These are phyloP conservation scores for Valencia hispanica DNA, from an alignment of 2,797 vertebrate genomes.

Conservation along the genomic window DNA sequence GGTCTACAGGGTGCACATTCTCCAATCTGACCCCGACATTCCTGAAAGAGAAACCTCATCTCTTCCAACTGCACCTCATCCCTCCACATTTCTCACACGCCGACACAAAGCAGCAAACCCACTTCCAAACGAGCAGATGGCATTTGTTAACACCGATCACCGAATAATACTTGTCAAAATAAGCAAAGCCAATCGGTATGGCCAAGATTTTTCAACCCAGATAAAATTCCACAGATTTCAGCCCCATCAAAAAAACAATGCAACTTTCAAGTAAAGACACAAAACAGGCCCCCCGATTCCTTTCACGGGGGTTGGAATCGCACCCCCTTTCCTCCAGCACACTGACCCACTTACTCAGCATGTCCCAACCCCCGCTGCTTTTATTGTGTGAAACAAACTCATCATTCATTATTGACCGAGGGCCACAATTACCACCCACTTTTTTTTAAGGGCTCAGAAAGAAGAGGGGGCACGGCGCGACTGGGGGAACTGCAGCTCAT, in stretches of 20 bases:
- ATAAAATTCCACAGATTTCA: slow-evolving; percentile 68
- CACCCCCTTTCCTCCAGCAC: slow-evolving; percentile 73
- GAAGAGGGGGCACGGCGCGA: slow-evolving; percentile 55
- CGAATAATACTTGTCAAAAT: slow-evolving; percentile 6
- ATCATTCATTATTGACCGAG: slow-evolving; percentile 87
- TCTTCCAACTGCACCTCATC: slow-evolving; percentile 58
- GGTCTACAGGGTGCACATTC: slow-evolving; percentile 66
- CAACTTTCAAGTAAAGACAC: slow-evolving; percentile 67
- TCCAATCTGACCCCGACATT: slow-evolving; percentile 66
- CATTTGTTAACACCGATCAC: slow-evolving; percentile 20
- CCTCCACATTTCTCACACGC: slow-evolving; percentile 58
- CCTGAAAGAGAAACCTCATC: slow-evolving; percentile 64
- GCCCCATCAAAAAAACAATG: slow-evolving; percentile 61
- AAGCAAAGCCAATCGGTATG: slow-evolving; percentile 23
- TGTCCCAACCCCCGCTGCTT: slow-evolving; percentile 79
- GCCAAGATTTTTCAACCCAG: slow-evolving; percentile 24
- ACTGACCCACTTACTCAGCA: slow-evolving; percentile 82
- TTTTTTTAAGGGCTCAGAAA: slow-evolving; percentile 54
- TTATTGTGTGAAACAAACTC: slow-evolving; percentile 87
- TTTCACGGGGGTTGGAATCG: slow-evolving; percentile 61
- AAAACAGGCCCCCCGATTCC: slow-evolving; percentile 60
- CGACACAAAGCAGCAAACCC: slow-evolving; percentile 22
- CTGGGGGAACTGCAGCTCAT: slow-evolving; percentile 75
- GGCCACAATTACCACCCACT: slow-evolving; percentile 78
- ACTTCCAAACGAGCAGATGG: slow-evolving; percentile 32